Evolutionary conservation across 2,113 vertebrate species (phyloP).

Genomic region (Peromyscus leucopus): DNA sequence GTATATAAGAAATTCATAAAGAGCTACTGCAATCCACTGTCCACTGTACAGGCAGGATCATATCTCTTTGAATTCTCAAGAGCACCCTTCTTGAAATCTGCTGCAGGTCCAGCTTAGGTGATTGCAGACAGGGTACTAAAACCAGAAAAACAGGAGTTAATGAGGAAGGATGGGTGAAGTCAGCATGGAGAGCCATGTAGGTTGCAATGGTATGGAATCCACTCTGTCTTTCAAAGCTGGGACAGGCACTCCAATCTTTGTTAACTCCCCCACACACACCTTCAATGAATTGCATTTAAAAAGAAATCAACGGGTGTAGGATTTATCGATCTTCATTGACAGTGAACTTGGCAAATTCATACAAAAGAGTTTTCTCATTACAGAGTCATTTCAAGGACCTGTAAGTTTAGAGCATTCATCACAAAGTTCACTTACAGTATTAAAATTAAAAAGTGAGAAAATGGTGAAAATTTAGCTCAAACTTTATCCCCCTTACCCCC

Average conservation of each 20-base stretch:
- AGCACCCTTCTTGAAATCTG: conserved; percentile 73
- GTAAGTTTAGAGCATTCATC: conserved; percentile 73
- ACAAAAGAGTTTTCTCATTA: conserved; percentile 85
- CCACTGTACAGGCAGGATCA: conserved; percentile 25
- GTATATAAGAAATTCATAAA: conserved; percentile 26
- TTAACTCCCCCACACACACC: conserved; percentile 33
- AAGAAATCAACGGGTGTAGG: conserved; percentile 81
- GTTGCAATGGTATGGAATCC: conserved; percentile 70
- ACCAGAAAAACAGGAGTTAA: conserved; percentile 68
- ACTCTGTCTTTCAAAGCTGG: conserved; percentile 84
- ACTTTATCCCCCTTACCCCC: no score
- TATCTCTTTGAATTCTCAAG: conserved; percentile 77
- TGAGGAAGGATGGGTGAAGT: neutral
- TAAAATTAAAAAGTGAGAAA: conserved; percentile 12
- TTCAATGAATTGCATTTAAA: conserved; percentile 81
- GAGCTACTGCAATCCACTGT: neutral
- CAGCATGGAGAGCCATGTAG: conserved; percentile 39
- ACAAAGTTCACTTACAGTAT: conserved; percentile 69
- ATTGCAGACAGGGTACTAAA: conserved; percentile 72
- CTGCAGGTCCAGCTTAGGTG: conserved; percentile 74
- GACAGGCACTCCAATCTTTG: conserved; percentile 84
- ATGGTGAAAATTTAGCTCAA: conserved; percentile 51
- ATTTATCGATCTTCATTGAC: conserved; percentile 88
- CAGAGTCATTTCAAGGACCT: conserved; percentile 78
- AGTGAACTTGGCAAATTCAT: conserved; percentile 85